Base-by-base conservation (phyloP, 2,888 invertebrate species). In the Liopterus haemorrhoidalis region DNA sequence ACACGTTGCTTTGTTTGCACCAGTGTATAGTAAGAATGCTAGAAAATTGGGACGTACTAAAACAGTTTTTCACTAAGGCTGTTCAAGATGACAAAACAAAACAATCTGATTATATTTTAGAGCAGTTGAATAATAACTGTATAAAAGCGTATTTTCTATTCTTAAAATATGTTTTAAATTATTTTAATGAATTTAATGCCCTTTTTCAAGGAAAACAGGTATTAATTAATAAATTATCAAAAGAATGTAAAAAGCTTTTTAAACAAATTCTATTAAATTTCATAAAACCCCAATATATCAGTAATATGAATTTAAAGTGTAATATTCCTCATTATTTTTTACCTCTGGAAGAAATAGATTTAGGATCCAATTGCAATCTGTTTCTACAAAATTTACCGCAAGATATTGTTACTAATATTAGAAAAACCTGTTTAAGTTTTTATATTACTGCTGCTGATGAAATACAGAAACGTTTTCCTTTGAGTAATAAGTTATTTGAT, bases 101-200 rank as follows among this genome's bases (percentile, higher is more conserved):
- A 42, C 28, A 33, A 18, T 37, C 31, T 9, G 33, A 42, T 0
- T 22, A 2, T 12, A 42, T 47, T 28, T 20, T 32, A 19, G 9
- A 18, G 12, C 20, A 21, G 11, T 9, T 46, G 11, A 31, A 14
- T 12, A 33, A 33, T 19, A 20, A 38, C 11, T 9, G 6, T 9
- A 35, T 18, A 1, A 41, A 41, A 25, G 27, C 35, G 8, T 41
- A 33, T 16, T 14, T 41, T 31, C 25, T 46, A 5, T 46, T 47
- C 21, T 19, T 47, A 12, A 43, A 47, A 18, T 47, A 42, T 32
- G 24, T 31, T 5, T 18, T 38, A 8, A 41, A 38, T 11, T 35
- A 42, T 11, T 38, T 47, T 19, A 47, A 47, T 21, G 5, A 9
- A 4, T 47, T 47, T 25, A 47, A 47, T 31, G 32, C 31, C 16